Base-by-base conservation (phyloP, 2,113 vertebrate genomes). In the Pollimyrus isidori region DNA sequence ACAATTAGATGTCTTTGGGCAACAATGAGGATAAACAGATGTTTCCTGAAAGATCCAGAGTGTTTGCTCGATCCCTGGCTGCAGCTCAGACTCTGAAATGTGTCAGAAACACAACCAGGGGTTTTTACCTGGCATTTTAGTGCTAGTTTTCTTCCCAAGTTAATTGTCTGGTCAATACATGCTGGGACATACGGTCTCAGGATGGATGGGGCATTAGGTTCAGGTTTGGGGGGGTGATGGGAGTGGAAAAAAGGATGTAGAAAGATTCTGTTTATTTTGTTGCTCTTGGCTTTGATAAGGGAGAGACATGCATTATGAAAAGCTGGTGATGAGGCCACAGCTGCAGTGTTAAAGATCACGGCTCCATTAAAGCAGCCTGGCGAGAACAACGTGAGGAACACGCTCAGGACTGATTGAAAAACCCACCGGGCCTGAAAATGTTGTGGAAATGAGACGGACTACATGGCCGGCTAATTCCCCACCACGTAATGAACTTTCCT, bases 401-500 rank as follows among this genome's bases (percentile, higher is more conserved):
- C n/a, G 87, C 65, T 88, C 48, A 86, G 84, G 62, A 88, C 90
- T 45, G 84, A 92, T 89, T 83, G 5, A 62, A 91, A 90, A 90
- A 90, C 65, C 82, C 86, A 80, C 65, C 48, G 42, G 49, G 73
- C 88, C 73, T 85, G 84, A 92, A 92, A 92, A 92, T 92, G 53
- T 53, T 80, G 58, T 6, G 76, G 86, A 87, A 87, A 87, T 30
- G 88, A 89, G 88, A 84, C 10, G 21, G 88, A 83, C 23, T 48
- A 91, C 56, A 82, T 42, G 90, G 89, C 93, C 88, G 91, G 91
- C 91, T 94, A 94, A 89, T 93, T 90, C 92, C 91, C 91, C 92
- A 56, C 91, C 92, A 95, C 90, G 92, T 93, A 93, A 95, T 94
- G 90, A 93, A 94, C 94, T 92, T 93, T 26, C 91, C 92, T 90